These are phyloP conservation scores for Agonopterix alstromeriana DNA, from an alignment of 2,888 invertebrate genomes.

Conservation along the genomic window DNA sequence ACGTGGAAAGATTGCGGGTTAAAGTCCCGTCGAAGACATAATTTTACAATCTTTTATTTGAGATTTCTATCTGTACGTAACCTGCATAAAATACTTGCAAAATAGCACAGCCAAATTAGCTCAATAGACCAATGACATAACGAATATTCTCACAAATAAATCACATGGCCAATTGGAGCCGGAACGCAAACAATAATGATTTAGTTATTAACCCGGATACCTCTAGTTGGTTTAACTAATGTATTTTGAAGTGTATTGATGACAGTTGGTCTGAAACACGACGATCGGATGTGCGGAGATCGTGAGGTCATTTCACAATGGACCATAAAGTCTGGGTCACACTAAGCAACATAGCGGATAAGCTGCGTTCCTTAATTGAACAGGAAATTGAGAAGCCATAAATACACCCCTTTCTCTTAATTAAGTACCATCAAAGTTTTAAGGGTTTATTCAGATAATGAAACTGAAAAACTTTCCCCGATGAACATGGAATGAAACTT, in stretches of 20 bases:
- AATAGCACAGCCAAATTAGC: not conserved
- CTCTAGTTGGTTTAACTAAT: constrained; percentile 34
- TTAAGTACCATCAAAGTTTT: too few relatives aligned
- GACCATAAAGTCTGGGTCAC: constrained; percentile 13
- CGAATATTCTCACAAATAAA: constrained; percentile 25
- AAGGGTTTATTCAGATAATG: too few relatives aligned
- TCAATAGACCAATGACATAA: constrained; percentile 6
- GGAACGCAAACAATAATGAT: constrained; percentile 27
- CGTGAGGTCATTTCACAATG: constrained; percentile 45
- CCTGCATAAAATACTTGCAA: too few relatives aligned
- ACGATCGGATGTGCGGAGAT: constrained; percentile 38
- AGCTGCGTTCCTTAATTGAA: too few relatives aligned
- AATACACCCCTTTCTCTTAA: too few relatives aligned
- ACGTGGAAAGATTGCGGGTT: too few relatives aligned
- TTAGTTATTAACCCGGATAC: constrained; percentile 38
- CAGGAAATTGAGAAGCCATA: too few relatives aligned
- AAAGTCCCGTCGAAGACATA: too few relatives aligned
- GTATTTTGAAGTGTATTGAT: constrained; percentile 44
- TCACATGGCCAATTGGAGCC: constrained; percentile 19
- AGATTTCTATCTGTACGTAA: too few relatives aligned
- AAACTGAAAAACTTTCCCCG: too few relatives aligned
- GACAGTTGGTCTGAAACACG: constrained; percentile 22
- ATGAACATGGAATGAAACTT: too few relatives aligned
- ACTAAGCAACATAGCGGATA: constrained; percentile 11
- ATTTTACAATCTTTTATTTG: too few relatives aligned